A percentile compares a stretch with the other conserved stretches of the same genome.
These are phyloP conservation scores for Scaptomyza montana DNA, from an alignment of 1,140 invertebrate genomes.

Conservation along the genomic window DNA sequence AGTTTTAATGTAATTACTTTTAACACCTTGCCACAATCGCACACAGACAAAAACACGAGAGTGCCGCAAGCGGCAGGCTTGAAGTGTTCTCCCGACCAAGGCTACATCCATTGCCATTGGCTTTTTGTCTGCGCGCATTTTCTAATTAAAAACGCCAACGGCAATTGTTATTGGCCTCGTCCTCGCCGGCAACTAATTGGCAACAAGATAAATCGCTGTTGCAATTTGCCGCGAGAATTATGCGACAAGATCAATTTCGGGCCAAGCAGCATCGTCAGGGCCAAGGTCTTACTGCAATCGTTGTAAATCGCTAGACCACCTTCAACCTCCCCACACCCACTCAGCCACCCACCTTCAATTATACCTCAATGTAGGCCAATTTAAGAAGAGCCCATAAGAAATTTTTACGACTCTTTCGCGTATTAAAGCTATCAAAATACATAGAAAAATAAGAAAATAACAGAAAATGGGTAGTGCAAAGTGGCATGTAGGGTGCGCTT, in stretches of 20 bases:
- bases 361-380: constrained; percentile 18
- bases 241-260: constrained; percentile 78
- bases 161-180: constrained; percentile 71
- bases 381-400: constrained; percentile 38
- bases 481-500: too few species aligned
- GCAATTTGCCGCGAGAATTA: constrained; percentile 73
- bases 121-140: constrained; percentile 47
- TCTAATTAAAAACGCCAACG: constrained; percentile 77
- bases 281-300: constrained; percentile 65
- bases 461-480: background rate
- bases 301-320: background rate
- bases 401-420: constrained; percentile 55
- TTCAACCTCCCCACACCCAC: background rate
- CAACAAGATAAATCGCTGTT: constrained; percentile 77
- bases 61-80: background rate
- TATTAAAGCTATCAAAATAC: constrained; percentile 44
- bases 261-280: constrained; percentile 37
- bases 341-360: background rate
- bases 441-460: background rate
- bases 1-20: constrained; percentile 82
- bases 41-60: background rate
- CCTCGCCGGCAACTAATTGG: constrained; percentile 64
- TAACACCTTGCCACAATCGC: constrained; percentile 69
- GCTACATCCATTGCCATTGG: background rate
- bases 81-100: background rate